Conservation (phyloP, 2,888 invertebrate species). For the Opisthograptis luteolata region DNA sequence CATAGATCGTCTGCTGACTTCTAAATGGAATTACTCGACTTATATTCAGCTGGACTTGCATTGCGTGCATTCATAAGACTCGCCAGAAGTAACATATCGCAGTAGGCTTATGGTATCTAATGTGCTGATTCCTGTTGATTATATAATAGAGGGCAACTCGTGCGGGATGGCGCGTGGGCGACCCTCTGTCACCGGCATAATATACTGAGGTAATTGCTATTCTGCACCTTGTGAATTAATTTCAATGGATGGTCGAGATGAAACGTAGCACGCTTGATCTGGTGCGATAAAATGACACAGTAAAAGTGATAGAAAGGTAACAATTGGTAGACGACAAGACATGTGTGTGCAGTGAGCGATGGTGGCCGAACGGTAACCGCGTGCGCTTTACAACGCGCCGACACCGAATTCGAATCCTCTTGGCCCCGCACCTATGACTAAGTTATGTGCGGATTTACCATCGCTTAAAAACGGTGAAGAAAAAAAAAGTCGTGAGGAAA, state of each 20-base stretch:
- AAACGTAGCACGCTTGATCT: background rate
- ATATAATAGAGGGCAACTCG: constrained; percentile 75
- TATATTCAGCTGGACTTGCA: constrained; percentile 39
- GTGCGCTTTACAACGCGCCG: too few relatives aligned
- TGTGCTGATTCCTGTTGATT: constrained; percentile 79
- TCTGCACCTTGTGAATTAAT: constrained; percentile 53
- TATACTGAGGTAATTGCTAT: constrained; percentile 57
- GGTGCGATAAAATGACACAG: background rate
- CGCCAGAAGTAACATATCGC: constrained; percentile 10
- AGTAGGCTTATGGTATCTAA: constrained; percentile 45
- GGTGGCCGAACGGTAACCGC: too few relatives aligned
- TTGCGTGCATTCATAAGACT: constrained; percentile 35
- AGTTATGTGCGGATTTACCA: too few relatives aligned
- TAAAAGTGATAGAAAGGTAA: too few relatives aligned
- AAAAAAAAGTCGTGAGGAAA: too few relatives aligned
- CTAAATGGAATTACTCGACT: constrained; percentile 9
- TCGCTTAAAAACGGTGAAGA: too few relatives aligned
- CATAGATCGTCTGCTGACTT: constrained; percentile 28
- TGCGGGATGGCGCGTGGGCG: constrained; percentile 76
- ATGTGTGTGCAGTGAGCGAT: too few relatives aligned
- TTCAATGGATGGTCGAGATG: constrained; percentile 3
- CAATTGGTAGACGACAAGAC: too few relatives aligned
- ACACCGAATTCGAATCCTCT: too few relatives aligned
- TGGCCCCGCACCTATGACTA: too few relatives aligned
- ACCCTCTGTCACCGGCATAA: constrained; percentile 67